A percentile compares a stretch with the other conserved stretches of the same genome.
phyloP scores from a whole-genome alignment of 1,140 invertebrate species.

The Pemphigus obesinymphae region DNA sequence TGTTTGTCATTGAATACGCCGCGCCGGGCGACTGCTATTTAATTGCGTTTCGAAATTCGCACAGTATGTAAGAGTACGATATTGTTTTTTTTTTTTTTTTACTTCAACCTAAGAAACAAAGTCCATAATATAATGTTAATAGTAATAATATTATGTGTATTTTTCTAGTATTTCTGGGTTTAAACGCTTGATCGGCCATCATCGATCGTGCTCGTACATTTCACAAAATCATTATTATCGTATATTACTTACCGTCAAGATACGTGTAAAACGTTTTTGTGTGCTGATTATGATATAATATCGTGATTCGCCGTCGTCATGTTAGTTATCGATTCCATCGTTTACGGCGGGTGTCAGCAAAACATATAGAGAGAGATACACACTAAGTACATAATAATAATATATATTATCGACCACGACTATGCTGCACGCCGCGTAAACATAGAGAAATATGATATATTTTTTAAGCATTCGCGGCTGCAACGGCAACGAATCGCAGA shows the following conservation, averaged over 20 bases:
- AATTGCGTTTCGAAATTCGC: constrained; percentile 25
- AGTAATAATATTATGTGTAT: too few relatives aligned
- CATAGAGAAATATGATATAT: neutral
- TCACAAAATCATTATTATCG: neutral
- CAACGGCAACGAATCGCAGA: too few relatives aligned
- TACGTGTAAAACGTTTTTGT: neutral
- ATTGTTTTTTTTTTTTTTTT: neutral
- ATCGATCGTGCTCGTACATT: neutral
- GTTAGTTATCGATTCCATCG: neutral
- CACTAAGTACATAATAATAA: too few relatives aligned
- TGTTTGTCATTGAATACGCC: constrained; percentile 25
- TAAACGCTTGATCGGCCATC: too few relatives aligned
- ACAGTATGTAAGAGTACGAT: neutral
- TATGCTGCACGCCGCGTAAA: neutral
- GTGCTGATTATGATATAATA: neutral
- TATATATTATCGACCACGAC: too few relatives aligned
- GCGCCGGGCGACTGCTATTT: neutral
- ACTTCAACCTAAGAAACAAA: too few relatives aligned
- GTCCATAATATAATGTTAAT: too few relatives aligned
- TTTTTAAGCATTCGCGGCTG: neutral
- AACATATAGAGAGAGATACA: too few relatives aligned
- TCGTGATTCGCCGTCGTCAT: neutral
- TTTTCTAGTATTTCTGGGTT: too few relatives aligned
- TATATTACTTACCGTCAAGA: too few relatives aligned
- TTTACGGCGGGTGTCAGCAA: neutral